Evolutionary conservation across 2,113 vertebrate genomes (phyloP), one percentile per base, ranked within the genome.

Genomic region (Apeltes quadracus): DNA sequence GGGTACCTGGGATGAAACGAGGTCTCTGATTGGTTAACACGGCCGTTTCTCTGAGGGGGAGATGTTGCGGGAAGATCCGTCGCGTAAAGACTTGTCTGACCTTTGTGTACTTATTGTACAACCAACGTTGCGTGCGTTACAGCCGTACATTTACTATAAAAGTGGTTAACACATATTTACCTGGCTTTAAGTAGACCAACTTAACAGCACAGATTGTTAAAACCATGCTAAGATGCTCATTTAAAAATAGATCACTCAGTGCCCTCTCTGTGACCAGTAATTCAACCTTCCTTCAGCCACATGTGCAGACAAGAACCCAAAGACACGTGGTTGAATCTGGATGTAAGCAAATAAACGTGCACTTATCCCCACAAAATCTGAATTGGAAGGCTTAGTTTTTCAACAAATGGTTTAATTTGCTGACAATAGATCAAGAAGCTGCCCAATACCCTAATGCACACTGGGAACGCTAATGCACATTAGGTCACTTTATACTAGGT

Each of bases 1-100:
- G 94, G 94, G 93, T 91, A 93, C 85, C 81, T 80, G 64, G 25
- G 61, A 78, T 82, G 83, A 87, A 89, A 89, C 69, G 70, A 75
- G 69, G 61, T 32, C 72, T 55, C 75, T 78, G 78, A 89, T 89
- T 86, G 89, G 90, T 36, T 82, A 11, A 8, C 22, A 57, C 44
- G 9, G 32, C 18, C 43, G 20, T 46, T 61, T 64, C 62, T 83
- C 62, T 48, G 54, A 12, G 81, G 51, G 72, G 56, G 82, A 88
- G 82, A 72, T 82, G 71, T 78, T 78, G 69, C 75, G 57, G 78
- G 51, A 82, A 84, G 74, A 81, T 87, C 87, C 78, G 81, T 83
- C 70, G 82, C 85, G 81, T 75, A 77, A 78, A 71, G 59, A 74
- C 69, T 70, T 71, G 55, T 64, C 38, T 82, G 81, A 90, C 85